Conservation (phyloP, 2,888 invertebrate genomes). For the Campoletis raptor region DNA sequence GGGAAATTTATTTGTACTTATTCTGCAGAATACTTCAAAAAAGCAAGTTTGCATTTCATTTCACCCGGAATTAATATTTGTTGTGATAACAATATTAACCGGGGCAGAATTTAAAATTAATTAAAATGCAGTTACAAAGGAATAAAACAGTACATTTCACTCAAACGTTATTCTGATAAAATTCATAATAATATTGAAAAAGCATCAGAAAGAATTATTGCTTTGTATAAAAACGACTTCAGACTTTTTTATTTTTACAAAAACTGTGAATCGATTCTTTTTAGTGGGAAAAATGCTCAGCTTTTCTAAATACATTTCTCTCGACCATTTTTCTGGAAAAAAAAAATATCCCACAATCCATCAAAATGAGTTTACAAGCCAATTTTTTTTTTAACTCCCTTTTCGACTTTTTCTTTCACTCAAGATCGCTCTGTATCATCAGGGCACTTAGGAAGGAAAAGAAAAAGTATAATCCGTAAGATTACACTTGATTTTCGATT, state of each 20-base stretch:
- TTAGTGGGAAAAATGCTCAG: neutral
- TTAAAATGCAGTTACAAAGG: neutral
- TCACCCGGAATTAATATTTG: neutral
- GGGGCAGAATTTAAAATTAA: neutral
- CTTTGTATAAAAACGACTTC: neutral
- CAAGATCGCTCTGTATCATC: constrained; percentile 4
- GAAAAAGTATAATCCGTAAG: neutral
- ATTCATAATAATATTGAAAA: neutral
- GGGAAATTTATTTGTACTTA: neutral
- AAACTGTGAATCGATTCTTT: neutral
- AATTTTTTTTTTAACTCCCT: neutral
- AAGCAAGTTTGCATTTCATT: neutral
- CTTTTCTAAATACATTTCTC: too few relatives aligned
- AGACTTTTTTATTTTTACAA: neutral
- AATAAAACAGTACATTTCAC: neutral
- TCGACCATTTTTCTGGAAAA: neutral
- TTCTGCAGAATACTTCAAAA: neutral
- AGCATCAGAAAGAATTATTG: neutral
- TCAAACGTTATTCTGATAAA: neutral
- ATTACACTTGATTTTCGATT: constrained; percentile 48
- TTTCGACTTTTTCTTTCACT: neutral
- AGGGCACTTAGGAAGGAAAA: neutral
- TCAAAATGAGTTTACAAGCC: neutral
- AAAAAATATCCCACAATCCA: neutral
- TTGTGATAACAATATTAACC: neutral